Percentiles rank a stretch among this genome's conserved stretches.
Evolutionary conservation across 2,888 invertebrate genomes (phyloP).

Genomic region (Mesodorylaimus sp.): DNA sequence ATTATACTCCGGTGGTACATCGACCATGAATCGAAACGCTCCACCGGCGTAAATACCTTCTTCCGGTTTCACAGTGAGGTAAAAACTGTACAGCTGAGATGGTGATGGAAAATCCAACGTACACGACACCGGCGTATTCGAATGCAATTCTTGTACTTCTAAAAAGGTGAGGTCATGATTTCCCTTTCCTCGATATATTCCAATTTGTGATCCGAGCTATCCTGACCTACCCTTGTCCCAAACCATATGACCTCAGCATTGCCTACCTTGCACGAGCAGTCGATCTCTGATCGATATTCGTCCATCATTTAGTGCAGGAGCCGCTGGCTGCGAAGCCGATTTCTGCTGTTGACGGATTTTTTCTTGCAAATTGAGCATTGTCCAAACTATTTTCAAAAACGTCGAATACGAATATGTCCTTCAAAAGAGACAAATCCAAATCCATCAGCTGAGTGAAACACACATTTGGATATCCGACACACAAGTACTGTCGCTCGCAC

Average conservation of each 20-base stretch:
- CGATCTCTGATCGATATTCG: slow-evolving; percentile 59
- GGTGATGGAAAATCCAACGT: slow-evolving; percentile 59
- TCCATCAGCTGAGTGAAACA: background rate
- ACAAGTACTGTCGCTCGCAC: too few species aligned
- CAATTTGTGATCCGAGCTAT: too few species aligned
- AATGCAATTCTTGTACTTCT: slow-evolving; percentile 61
- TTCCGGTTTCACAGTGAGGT: slow-evolving; percentile 52
- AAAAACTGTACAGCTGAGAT: slow-evolving; percentile 59
- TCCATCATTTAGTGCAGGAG: slow-evolving; percentile 25
- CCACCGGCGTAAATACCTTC: slow-evolving; percentile 79
- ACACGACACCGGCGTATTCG: slow-evolving; percentile 60
- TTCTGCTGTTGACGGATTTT: background rate
- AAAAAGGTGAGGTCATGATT: too few species aligned
- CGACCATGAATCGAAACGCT: slow-evolving; percentile 61
- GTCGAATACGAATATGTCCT: background rate
- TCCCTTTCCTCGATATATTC: too few species aligned
- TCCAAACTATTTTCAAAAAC: background rate
- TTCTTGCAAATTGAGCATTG: background rate
- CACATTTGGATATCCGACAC: too few species aligned
- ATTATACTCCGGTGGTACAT: slow-evolving; percentile 81
- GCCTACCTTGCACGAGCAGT: slow-evolving; percentile 55
- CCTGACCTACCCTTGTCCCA: too few species aligned
- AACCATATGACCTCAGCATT: background rate
- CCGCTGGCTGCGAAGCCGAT: background rate
- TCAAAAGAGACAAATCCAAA: background rate